Evolutionary conservation across 1,140 invertebrate genomes (phyloP).

Genomic region (Tetranychus urticae): DNA sequence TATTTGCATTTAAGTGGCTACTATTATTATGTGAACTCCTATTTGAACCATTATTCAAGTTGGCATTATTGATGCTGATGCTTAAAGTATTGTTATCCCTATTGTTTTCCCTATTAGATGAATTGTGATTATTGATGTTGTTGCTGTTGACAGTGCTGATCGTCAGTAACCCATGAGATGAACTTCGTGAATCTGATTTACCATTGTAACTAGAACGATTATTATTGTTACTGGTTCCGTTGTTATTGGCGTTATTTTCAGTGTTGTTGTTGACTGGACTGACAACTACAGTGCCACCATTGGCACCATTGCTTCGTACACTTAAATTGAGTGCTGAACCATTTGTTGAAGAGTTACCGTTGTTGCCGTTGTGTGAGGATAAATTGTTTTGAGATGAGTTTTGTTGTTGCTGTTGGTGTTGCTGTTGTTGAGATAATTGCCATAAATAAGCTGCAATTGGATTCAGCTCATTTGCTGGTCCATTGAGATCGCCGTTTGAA

Average conservation of each 20-base stretch:
- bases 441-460: conserved; percentile 10
- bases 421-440: conserved; percentile 10
- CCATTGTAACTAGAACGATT: neutral
- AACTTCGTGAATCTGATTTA: too few relatives aligned
- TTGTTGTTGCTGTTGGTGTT: conserved; percentile 4
- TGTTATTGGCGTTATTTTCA: neutral
- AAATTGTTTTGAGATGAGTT: conserved; percentile 1
- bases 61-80: neutral
- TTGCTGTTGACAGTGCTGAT: too few relatives aligned
- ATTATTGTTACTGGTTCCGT: neutral
- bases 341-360: neutral
- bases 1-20: too few relatives aligned
- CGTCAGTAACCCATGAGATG: too few relatives aligned
- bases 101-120: neutral
- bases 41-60: neutral
- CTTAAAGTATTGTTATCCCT: neutral
- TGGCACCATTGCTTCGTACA: neutral
- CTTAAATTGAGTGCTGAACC: neutral
- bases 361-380: neutral
- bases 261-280: neutral
- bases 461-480: conserved; percentile 4
- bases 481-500: neutral
- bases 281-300: neutral
- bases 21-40: neutral
- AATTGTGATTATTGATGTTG: too few relatives aligned